phyloP scores from a whole-genome alignment of 2,797 vertebrate genomes.

The Spheniscus humboldti region DNA sequence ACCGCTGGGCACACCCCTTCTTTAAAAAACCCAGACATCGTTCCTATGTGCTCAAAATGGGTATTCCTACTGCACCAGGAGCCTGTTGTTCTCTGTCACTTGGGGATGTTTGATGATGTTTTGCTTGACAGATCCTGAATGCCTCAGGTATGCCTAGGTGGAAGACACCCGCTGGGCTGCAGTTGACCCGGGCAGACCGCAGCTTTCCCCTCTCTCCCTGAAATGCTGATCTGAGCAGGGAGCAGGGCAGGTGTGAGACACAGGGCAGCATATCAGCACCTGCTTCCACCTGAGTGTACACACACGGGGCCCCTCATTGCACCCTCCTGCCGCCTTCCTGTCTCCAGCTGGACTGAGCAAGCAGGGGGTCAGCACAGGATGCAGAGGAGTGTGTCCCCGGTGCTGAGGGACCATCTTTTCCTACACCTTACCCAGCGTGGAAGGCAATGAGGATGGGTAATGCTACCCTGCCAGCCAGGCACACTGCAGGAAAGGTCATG shows the following conservation, averaged over 20 bases:
- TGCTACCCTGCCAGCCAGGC: neutral
- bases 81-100: neutral
- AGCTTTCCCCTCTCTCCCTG: neutral
- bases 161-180: neutral
- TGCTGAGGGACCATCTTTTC: neutral
- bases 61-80: neutral
- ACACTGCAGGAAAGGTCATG: neutral
- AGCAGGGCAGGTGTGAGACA: neutral
- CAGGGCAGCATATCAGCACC: neutral
- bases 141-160: neutral
- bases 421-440: rapidly evolving
- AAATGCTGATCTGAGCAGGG: neutral
- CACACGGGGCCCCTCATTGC: rapidly evolving
- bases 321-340: neutral
- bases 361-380: neutral
- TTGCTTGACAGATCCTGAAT: neutral
- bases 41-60: neutral
- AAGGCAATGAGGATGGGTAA: neutral
- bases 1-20: neutral
- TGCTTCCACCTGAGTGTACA: neutral
- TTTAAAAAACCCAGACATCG: neutral
- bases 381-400: rapidly evolving
- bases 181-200: rapidly evolving
- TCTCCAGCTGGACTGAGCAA: neutral
- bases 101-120: neutral